Evolutionary conservation across 2,113 vertebrate genomes (phyloP).

Genomic region (Odobenus rosmarus): DNA sequence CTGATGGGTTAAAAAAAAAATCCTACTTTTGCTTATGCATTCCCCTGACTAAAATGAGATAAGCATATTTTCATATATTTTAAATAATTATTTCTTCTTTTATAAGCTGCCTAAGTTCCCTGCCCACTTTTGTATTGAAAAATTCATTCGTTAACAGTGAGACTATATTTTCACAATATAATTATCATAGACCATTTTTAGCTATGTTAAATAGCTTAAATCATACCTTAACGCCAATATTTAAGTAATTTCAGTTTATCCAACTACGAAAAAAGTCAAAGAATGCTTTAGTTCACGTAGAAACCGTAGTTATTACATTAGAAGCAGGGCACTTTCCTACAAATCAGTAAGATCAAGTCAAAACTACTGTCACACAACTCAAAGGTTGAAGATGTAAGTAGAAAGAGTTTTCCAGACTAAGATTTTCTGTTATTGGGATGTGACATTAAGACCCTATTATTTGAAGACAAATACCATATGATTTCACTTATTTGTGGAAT

Average conservation of each 20-base stretch:
- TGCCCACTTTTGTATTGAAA: background rate
- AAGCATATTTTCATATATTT: slow-evolving; percentile 18
- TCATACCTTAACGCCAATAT: slow-evolving; percentile 18
- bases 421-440: slow-evolving; percentile 3
- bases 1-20: background rate
- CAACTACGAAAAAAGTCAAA: slow-evolving; percentile 25
- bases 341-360: background rate
- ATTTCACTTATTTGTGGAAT: background rate
- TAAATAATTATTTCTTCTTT: slow-evolving; percentile 14
- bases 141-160: slow-evolving; percentile 7
- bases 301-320: background rate
- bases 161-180: background rate
- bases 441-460: background rate
- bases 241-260: slow-evolving; percentile 33
- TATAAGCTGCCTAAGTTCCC: background rate
- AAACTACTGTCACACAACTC: background rate
- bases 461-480: background rate
- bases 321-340: background rate
- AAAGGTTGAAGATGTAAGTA: background rate
- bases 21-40: background rate
- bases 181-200: background rate
- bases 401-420: background rate
- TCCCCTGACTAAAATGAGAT: background rate
- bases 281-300: background rate
- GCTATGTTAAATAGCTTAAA: background rate